These are phyloP conservation scores for Tenualosa thibaudeaui DNA, from an alignment of 2,797 vertebrate genomes.

Conservation along the genomic window DNA sequence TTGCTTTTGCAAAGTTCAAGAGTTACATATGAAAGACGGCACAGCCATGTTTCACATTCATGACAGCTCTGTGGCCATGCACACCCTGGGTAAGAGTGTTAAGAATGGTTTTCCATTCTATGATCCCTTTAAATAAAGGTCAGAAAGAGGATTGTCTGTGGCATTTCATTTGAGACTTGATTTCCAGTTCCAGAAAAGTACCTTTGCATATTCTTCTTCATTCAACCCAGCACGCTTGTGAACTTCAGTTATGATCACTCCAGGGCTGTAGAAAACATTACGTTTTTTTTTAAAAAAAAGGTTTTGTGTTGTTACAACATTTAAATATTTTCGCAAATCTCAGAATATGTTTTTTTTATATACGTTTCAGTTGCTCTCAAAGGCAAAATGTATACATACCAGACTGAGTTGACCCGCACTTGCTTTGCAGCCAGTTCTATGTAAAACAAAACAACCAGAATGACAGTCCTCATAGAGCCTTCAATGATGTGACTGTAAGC, in stretches of 20 bases:
- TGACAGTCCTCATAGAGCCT: neutral
- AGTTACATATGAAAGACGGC: too few species aligned
- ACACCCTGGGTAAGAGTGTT: too few species aligned
- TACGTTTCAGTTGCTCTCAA: neutral
- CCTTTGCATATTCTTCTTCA: constrained; percentile 79
- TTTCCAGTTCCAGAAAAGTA: constrained; percentile 40
- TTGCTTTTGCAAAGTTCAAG: too few species aligned
- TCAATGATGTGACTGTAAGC: neutral
- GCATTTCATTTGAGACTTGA: neutral
- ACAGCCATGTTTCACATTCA: too few species aligned
- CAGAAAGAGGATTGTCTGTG: too few species aligned
- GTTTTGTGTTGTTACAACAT: neutral
- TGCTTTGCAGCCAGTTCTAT: constrained; percentile 80
- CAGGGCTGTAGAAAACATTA: constrained; percentile 67
- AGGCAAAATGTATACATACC: constrained; percentile 63
- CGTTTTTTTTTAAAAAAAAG: neutral
- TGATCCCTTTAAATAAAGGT: too few species aligned
- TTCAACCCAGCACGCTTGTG: constrained; percentile 80
- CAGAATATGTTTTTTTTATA: neutral
- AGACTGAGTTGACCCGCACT: constrained; percentile 81
- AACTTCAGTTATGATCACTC: constrained; percentile 82
- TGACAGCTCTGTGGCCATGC: too few species aligned
- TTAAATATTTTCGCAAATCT: neutral
- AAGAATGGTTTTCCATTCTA: too few species aligned
- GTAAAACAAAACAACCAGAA: constrained; percentile 36